Conservation (phyloP, 2,113 vertebrate species). For the Scortum barcoo region DNA sequence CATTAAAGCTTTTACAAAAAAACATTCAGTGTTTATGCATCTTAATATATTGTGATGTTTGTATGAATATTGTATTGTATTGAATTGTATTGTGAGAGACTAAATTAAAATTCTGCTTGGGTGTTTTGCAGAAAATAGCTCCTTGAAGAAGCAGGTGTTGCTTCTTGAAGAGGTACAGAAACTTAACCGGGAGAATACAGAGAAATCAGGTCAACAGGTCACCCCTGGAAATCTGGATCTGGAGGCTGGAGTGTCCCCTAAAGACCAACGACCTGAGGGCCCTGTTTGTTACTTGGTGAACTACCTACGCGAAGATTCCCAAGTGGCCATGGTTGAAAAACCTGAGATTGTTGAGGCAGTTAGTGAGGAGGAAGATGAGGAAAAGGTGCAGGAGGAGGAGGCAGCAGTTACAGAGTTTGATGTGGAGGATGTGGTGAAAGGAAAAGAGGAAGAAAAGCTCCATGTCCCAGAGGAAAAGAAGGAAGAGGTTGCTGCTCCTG, state of each 20-base stretch:
- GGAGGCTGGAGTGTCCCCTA: slow-evolving; percentile 44
- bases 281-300: slow-evolving; percentile 48
- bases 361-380: neutral
- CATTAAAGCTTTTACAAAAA: slow-evolving; percentile 1
- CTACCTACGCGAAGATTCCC: slow-evolving; percentile 63
- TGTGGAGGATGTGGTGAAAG: slow-evolving; percentile 24
- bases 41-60: neutral
- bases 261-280: slow-evolving; percentile 39
- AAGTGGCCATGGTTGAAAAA: slow-evolving; percentile 28
- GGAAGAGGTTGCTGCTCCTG: slow-evolving; percentile 16
- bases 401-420: slow-evolving; percentile 11
- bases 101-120: slow-evolving; percentile 30
- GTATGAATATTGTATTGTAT: no score
- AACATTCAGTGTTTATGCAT: neutral
- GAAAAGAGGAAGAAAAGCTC: slow-evolving; percentile 40
- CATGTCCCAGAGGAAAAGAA: slow-evolving; percentile 27
- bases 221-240: slow-evolving; percentile 31
- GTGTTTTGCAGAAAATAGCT: slow-evolving; percentile 79
- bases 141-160: slow-evolving; percentile 80
- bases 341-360: slow-evolving; percentile 35
- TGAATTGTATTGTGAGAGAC: neutral
- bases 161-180: slow-evolving; percentile 88
- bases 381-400: slow-evolving; percentile 33
- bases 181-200: slow-evolving; percentile 88
- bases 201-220: slow-evolving; percentile 76